Evolutionary conservation across 2,888 invertebrate species (phyloP).

Genomic region (Zygogramma bicolorata): DNA sequence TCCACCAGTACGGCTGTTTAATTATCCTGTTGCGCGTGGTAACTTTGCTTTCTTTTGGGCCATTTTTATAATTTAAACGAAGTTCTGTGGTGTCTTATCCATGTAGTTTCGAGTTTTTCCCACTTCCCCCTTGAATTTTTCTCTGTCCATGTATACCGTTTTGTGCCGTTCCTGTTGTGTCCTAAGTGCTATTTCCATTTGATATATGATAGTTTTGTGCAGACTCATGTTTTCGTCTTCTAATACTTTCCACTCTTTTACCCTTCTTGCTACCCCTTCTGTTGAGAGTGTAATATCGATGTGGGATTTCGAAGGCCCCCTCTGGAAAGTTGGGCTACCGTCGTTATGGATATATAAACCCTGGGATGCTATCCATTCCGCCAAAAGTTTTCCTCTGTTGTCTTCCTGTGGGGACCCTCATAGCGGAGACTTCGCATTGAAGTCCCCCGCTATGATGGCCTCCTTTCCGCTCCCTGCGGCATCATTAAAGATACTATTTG

Average conservation of each 20-base stretch:
- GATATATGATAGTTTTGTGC: neutral
- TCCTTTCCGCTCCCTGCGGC: neutral
- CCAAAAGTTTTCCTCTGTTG: neutral
- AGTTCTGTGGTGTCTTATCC: too few species aligned
- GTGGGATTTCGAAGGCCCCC: neutral
- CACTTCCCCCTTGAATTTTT: neutral
- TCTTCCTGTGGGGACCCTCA: conserved; percentile 9
- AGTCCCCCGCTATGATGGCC: neutral
- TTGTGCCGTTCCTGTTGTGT: neutral
- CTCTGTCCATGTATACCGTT: neutral
- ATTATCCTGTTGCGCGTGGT: too few species aligned
- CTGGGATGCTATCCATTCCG: neutral
- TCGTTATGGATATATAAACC: neutral
- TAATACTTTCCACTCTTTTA: neutral
- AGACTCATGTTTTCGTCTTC: neutral
- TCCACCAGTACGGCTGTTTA: too few species aligned
- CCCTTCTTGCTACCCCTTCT: neutral
- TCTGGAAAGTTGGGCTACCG: neutral
- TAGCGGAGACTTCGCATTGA: conserved; percentile 12
- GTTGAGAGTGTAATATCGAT: conserved; percentile 1
- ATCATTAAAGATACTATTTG: too few species aligned
- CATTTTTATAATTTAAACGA: too few species aligned
- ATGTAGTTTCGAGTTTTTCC: too few species aligned
- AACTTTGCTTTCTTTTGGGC: too few species aligned
- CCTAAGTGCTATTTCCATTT: neutral